A percentile compares a stretch with the other conserved stretches of the same genome.
These are phyloP conservation scores for Metaphire vulgaris DNA, from an alignment of 1,140 invertebrate species.

Conservation along the genomic window DNA sequence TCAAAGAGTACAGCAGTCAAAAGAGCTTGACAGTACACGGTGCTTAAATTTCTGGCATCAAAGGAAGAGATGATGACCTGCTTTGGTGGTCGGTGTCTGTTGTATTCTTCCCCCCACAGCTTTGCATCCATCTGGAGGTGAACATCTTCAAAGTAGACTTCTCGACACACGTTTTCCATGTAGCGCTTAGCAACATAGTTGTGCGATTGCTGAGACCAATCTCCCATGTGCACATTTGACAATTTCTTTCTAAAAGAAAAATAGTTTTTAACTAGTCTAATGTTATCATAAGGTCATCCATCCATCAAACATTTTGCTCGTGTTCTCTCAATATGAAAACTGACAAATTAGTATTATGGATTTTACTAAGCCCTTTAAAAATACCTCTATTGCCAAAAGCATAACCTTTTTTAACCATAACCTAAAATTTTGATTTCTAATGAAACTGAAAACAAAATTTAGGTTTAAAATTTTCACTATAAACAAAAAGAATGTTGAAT, in stretches of 20 bases:
- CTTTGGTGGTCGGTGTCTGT: constrained; percentile 60
- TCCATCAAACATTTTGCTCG: not conserved
- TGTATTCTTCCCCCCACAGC: constrained; percentile 60
- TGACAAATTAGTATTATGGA: not conserved
- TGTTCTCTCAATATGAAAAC: not conserved
- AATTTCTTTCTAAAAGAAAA: constrained; percentile 54
- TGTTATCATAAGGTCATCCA: not conserved
- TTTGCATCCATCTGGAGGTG: constrained; percentile 61
- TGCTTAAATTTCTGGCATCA: no score
- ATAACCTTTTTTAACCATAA: not conserved
- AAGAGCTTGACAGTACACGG: no score
- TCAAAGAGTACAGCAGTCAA: no score
- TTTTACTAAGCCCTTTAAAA: not conserved
- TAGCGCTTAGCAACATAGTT: constrained; percentile 60
- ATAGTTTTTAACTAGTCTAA: constrained; percentile 1
- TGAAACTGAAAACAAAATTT: no score
- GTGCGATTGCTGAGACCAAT: constrained; percentile 54
- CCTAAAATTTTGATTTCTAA: not conserved
- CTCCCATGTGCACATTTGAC: constrained; percentile 44
- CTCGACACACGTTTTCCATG: constrained; percentile 54
- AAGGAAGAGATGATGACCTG: constrained; percentile 48
- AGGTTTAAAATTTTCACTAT: no score
- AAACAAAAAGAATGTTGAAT: no score
- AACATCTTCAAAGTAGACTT: constrained; percentile 59
- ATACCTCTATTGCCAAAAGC: not conserved